These are phyloP conservation scores for Eleutherodactylus coqui DNA, from an alignment of 2,797 vertebrate genomes.

Conservation along the genomic window DNA sequence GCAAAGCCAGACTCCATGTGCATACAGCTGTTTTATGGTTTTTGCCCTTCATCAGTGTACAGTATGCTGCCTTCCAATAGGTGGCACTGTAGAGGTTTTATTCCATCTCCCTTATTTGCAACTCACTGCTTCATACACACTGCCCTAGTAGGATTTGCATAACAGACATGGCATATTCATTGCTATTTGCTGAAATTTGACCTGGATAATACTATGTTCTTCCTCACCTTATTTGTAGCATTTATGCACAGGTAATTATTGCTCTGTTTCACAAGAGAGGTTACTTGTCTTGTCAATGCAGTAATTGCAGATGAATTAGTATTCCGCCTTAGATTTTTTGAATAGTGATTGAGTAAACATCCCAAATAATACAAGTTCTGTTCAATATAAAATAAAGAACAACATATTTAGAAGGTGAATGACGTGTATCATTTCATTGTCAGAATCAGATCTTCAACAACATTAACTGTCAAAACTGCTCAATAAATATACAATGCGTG, in stretches of 20 bases:
- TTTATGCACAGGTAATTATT: background rate
- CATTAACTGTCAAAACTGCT: background rate
- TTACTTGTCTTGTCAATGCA: background rate
- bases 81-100: no score
- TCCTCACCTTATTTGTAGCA: background rate
- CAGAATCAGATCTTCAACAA: background rate
- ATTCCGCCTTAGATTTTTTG: slow-evolving; percentile 1
- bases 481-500: background rate
- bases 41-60: no score
- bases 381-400: slow-evolving; percentile 56
- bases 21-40: no score
- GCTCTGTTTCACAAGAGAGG: background rate
- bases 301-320: background rate
- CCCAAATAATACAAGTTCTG: slow-evolving; percentile 70
- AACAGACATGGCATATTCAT: background rate
- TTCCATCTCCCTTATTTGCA: background rate
- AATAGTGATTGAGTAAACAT: slow-evolving; percentile 67
- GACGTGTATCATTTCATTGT: background rate
- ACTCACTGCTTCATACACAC: background rate
- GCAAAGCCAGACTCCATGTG: no score
- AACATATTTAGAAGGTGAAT: background rate
- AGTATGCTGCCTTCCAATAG: no score
- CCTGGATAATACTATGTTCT: background rate
- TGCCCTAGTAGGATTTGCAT: background rate
- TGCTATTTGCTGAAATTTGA: background rate